phyloP scores from a whole-genome alignment of 2,113 vertebrate genomes.

The Melierax canorus region DNA sequence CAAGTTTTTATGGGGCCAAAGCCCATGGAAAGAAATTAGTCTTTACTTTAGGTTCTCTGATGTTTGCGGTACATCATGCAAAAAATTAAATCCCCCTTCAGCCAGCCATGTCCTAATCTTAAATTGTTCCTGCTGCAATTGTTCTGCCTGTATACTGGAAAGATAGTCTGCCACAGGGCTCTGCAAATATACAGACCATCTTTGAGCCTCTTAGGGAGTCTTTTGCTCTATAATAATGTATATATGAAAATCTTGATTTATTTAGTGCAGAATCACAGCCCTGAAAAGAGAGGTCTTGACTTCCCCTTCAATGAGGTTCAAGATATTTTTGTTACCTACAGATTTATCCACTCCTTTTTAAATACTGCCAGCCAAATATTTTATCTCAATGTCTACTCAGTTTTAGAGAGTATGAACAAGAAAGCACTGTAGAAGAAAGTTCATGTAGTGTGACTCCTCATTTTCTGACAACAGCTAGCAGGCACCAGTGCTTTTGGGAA shows the following conservation, averaged over 20 bases:
- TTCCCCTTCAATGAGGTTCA: background rate
- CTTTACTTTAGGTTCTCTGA: background rate
- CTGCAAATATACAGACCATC: background rate
- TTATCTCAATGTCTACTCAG: background rate
- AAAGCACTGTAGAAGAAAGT: background rate
- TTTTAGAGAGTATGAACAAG: background rate
- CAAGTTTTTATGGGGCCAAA: background rate
- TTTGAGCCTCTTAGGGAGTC: background rate
- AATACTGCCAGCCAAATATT: background rate
- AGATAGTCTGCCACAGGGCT: background rate
- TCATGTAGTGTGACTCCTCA: rapidly evolving
- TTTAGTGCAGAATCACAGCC: background rate
- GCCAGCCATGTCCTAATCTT: background rate
- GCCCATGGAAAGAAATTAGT: background rate
- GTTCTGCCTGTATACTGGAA: background rate
- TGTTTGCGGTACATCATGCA: background rate
- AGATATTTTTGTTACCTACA: background rate
- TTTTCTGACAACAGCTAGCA: background rate
- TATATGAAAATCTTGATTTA: background rate
- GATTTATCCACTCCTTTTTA: background rate
- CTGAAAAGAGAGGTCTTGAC: background rate
- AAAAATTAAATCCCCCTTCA: background rate
- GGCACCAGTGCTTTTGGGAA: background rate
- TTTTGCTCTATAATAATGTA: background rate
- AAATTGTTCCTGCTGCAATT: background rate